Evolutionary conservation across 2,888 invertebrate species (phyloP), one percentile per base, ranked within the genome.

Genomic region (Kryphioiulus occultus): DNA sequence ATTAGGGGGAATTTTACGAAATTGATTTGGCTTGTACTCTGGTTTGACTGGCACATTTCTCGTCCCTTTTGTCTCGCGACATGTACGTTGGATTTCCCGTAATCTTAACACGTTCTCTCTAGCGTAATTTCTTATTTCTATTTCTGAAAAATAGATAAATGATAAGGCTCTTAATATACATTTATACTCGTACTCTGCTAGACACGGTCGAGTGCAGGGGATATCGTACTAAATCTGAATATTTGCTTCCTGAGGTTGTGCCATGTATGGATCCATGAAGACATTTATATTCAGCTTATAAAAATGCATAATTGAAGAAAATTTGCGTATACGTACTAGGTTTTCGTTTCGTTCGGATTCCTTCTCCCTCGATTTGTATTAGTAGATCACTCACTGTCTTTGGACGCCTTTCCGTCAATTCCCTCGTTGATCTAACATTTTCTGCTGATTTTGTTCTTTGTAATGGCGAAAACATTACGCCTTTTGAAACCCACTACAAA

Each of bases 1-100:
- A 59, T n/a, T 59, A 59, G 59, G n/a, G 15, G 0, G 59, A 59
- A n/a, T 59, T n/a, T 59, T 15, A 3, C 59, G 59, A 4, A 19
- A 3, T 12, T n/a, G 59, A 59, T 59, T 59, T 59, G 59, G 59
- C 15, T 19, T 59, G 22, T 59, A 59, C 59, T 59, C 39, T 83
- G 83, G 47, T 26, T 86, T 86, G 5, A 86, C 47, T n/a, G 86
- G 53, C 19, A n/a, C 26, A 19, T 47, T 47, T n/a, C 53, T 4
- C 26, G 44, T 86, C n/a, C 59, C 30, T 9, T 86, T 86, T 1
- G 59, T 47, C 59, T 26, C 59, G n/a, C 86, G 22, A n/a, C 86
- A 86, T 12, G n/a, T 30, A 22, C 59, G 47, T 26, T 87, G 87
- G 15, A 87, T 87, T 87, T 87, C 87, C n/a, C 82, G 32, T 42